Base-by-base conservation (phyloP, 2,797 vertebrate species). In the Myotis daubentonii region DNA sequence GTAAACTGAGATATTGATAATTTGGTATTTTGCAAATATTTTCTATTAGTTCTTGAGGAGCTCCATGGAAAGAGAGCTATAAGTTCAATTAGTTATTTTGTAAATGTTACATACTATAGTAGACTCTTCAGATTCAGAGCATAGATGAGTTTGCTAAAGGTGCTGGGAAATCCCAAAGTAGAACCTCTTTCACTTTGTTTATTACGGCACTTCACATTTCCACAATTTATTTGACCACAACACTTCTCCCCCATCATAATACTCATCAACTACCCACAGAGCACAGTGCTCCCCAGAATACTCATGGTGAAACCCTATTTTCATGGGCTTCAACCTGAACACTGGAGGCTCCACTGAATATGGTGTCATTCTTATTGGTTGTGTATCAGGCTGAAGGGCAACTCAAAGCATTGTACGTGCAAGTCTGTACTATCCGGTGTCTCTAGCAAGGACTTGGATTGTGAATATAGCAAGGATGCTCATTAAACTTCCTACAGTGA, bases 251-350 rank as follows among this genome's bases (percentile, higher is more conserved):
- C 30, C 19, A 71, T 72, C n/a, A 47, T 75, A 89, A 72, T 57
- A 80, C 12, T 38, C 36, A 87, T 38, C 70, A 86, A 12, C 62
- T 79, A 60, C 36, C 15, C 11, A 87, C 3, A 86, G 25, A 41
- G 55, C 95, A 90, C 5, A 70, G 6, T 33, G 53, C 81, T 92
- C 16, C 28, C 89, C 33, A 68, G 65, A 93, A 93, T 49, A 44
- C 12, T 80, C 4, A 62, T 74, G 23, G 1, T 78, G 5, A 95
- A 91, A 94, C 84, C 11, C 38, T 75, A 28, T 68, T 66, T 90
- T 76, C 83, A 72, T 76, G 88, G 5, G 0, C 87, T 75, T 93
- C 72, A 57, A 75, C 41, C 55, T 72, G 28, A 94, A 90, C 89
- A 72, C 51, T 75, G 23, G 82, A 89, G 65, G 6, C 19, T 82